Percentiles rank a stretch among this genome's conserved stretches.
These are phyloP conservation scores for Tetanocera ferruginea DNA, from an alignment of 2,888 invertebrate genomes.

Conservation along the genomic window DNA sequence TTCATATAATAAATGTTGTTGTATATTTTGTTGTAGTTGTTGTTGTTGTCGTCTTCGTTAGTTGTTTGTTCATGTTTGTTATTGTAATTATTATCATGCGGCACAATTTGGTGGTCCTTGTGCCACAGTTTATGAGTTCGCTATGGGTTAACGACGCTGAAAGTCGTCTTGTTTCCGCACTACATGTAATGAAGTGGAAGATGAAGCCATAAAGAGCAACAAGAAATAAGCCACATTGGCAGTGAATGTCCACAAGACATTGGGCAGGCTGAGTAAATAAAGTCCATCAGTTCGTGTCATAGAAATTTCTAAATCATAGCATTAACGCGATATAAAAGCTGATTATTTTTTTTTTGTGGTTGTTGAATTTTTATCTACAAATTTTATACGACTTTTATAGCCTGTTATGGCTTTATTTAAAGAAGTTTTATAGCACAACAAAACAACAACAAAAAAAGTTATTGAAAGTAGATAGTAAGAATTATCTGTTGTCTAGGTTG, in stretches of 20 bases:
- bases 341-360: too few relatives aligned
- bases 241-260: neutral
- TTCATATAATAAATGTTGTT: constrained; percentile 9
- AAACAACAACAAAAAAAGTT: too few relatives aligned
- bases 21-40: neutral
- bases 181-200: neutral
- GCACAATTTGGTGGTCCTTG: constrained; percentile 4
- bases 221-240: neutral
- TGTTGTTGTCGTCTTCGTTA: neutral
- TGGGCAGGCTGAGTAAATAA: neutral
- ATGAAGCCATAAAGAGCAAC: neutral
- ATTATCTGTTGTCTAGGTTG: too few relatives aligned
- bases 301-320: neutral
- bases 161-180: neutral
- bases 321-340: too few relatives aligned
- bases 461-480: too few relatives aligned
- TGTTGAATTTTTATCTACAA: too few relatives aligned
- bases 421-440: too few relatives aligned
- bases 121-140: constrained; percentile 5
- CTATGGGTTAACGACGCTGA: neutral
- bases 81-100: constrained; percentile 21
- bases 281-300: neutral
- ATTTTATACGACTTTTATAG: too few relatives aligned
- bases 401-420: too few relatives aligned
- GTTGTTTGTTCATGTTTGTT: constrained; percentile 5